Evolutionary conservation across 2,888 invertebrate genomes (phyloP), one percentile per base, ranked within the genome.

Genomic region (Seladonia tumulorum): DNA sequence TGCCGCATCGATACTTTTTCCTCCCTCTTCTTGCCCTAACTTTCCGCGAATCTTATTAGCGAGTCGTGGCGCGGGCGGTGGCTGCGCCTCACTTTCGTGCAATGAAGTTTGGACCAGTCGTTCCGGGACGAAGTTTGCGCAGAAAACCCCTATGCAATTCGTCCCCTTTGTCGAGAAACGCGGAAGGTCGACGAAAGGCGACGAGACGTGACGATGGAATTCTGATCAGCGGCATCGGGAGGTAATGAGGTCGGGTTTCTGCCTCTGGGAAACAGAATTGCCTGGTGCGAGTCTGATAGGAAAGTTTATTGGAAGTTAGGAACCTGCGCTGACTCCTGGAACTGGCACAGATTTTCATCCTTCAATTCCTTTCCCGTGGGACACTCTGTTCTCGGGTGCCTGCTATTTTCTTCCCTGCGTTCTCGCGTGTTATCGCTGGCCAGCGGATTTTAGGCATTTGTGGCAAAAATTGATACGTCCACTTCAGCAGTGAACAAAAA

Each of bases 41-140:
- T 86, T 86, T 73, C 60, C 25, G 68, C 74, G 82, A 88, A 88
- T 88, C 86, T 88, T 86, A 88, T 88, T 86, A 88, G 83, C 80
- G 60, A 49, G 49, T 35, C 75, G 45, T 78, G 22, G 68, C 35
- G 49, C 29, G 68, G 45, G 47, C 79, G 79, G 79, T 39, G 77
- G 68, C 72, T 14, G 60, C 5, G 75, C 79, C 60, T 63, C 60
- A 16, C 60, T 72, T 81, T 83, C 35, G 47, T 18, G 22, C 16
- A 70, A 74, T 39, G 63, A 87, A 87, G 79, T 87, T 85, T 75
- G 39, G 78, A 7, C 49, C 78, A n/a, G 39, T 71, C 39, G 66
- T 70, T 18, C 68, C 66, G 66, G 25, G 18, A 70, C 60, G 72
- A 47, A 80, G 73, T 57, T 53, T 57, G 22, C 53, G 14, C n/a